phyloP scores from a whole-genome alignment of 2,888 invertebrate species.

The Isoperla grammatica region DNA sequence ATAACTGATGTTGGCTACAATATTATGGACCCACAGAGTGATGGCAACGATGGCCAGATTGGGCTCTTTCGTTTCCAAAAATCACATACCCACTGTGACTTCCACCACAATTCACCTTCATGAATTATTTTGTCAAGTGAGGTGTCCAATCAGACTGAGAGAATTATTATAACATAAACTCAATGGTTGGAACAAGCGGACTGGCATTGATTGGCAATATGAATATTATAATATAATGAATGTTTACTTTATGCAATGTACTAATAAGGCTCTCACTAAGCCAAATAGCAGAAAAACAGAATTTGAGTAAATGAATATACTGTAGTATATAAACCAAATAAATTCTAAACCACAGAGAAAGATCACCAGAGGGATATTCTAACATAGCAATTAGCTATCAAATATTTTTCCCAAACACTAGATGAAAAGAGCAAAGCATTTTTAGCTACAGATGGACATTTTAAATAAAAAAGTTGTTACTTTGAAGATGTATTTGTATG shows the following conservation, averaged over 20 bases:
- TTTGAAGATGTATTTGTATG: slow-evolving; percentile 25
- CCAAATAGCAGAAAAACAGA: slow-evolving; percentile 26
- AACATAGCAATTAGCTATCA: slow-evolving; percentile 30
- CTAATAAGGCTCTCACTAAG: slow-evolving; percentile 22
- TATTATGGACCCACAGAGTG: slow-evolving; percentile 17
- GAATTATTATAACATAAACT: slow-evolving; percentile 22
- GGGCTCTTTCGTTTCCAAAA: too few relatives aligned
- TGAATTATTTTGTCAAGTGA: slow-evolving; percentile 15
- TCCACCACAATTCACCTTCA: slow-evolving; percentile 21
- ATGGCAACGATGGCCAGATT: slow-evolving; percentile 7
- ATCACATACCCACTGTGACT: slow-evolving; percentile 14
- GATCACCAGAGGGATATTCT: slow-evolving; percentile 25
- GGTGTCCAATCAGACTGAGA: slow-evolving; percentile 11
- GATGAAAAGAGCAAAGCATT: slow-evolving; percentile 28
- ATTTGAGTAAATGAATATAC: slow-evolving; percentile 17
- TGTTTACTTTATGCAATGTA: slow-evolving; percentile 13
- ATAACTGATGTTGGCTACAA: slow-evolving; percentile 23
- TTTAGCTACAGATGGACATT: slow-evolving; percentile 29
- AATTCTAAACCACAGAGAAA: slow-evolving; percentile 25
- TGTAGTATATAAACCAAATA: slow-evolving; percentile 24
- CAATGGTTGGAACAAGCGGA: slow-evolving; percentile 26
- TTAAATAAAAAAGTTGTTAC: slow-evolving; percentile 26
- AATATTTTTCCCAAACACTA: slow-evolving; percentile 29
- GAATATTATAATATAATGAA: slow-evolving; percentile 21
- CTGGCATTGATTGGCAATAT: slow-evolving; percentile 19